Percentiles rank a stretch among this genome's conserved stretches.
phyloP scores from a whole-genome alignment of 2,113 vertebrate genomes.

The Megalops atlanticus region DNA sequence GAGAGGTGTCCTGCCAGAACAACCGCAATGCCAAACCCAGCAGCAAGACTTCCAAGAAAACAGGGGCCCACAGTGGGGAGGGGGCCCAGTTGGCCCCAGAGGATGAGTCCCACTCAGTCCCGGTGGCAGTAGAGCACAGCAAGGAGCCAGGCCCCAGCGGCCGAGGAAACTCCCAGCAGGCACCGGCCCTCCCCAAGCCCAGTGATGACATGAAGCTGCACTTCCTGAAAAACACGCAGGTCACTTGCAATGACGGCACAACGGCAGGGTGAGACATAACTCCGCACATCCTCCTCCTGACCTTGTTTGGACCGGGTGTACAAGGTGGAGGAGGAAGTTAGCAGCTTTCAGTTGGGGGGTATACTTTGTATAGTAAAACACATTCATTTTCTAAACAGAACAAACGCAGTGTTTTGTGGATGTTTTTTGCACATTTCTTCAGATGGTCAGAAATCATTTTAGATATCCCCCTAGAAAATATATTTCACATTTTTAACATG shows the following conservation, averaged over 20 bases:
- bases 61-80: slow-evolving; percentile 49
- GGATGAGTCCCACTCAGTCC: slow-evolving; percentile 40
- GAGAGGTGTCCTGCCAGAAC: slow-evolving; percentile 59
- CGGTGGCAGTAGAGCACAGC: slow-evolving; percentile 41
- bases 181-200: slow-evolving; percentile 32
- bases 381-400: too few relatives aligned
- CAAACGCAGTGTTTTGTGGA: too few relatives aligned
- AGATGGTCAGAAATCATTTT: too few relatives aligned
- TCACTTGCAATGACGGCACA: slow-evolving; percentile 71
- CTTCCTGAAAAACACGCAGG: slow-evolving; percentile 64
- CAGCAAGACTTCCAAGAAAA: slow-evolving; percentile 56
- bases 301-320: not conserved
- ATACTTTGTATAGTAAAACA: not conserved
- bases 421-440: too few relatives aligned
- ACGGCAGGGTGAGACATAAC: slow-evolving; percentile 62
- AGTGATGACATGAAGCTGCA: slow-evolving; percentile 74
- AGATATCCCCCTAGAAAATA: too few relatives aligned
- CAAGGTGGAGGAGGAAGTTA: too few relatives aligned
- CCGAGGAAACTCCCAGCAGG: slow-evolving; percentile 46
- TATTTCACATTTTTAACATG: too few relatives aligned
- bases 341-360: not conserved
- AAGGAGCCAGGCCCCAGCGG: slow-evolving; percentile 45
- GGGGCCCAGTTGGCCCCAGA: slow-evolving; percentile 41
- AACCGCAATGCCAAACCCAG: slow-evolving; percentile 55
- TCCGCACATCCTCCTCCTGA: not conserved